phyloP scores from a whole-genome alignment of 2,888 invertebrate species.

The Andrena dorsata region DNA sequence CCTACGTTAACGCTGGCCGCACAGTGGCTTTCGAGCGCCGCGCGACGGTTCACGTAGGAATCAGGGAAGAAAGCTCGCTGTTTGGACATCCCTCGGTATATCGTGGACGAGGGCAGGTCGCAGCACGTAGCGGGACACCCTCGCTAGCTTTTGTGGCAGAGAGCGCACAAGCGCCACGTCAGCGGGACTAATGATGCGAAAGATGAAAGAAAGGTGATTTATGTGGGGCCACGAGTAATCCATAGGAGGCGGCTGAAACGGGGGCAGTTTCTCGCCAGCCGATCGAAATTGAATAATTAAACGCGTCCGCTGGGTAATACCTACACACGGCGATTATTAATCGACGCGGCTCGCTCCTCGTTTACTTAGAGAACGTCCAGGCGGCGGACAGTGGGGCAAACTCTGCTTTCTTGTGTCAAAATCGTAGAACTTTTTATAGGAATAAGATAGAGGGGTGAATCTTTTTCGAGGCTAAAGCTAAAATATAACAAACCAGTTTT shows the following conservation, averaged over 20 bases:
- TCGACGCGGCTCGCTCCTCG: not conserved
- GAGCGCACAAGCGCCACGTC: conserved; percentile 55
- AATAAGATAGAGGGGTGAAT: no score
- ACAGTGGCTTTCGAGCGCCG: not conserved
- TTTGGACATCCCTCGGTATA: conserved; percentile 18
- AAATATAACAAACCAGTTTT: no score
- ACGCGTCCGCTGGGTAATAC: conserved; percentile 3
- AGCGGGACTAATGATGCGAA: conserved; percentile 63
- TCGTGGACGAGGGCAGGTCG: conserved; percentile 26
- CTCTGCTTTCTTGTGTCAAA: no score
- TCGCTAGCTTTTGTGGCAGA: not conserved
- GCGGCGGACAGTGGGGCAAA: no score
- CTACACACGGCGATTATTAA: not conserved
- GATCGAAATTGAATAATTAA: conserved; percentile 30
- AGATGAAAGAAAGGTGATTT: conserved; percentile 62
- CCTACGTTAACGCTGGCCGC: no score
- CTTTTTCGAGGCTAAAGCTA: no score
- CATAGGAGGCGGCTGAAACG: conserved; percentile 1
- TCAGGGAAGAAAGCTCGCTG: conserved; percentile 4
- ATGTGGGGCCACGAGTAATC: conserved; percentile 34
- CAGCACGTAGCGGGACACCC: conserved; percentile 16
- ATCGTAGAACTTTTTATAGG: no score
- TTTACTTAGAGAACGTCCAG: no score
- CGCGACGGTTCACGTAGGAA: not conserved
- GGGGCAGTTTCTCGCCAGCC: not conserved